These are phyloP conservation scores for Phymanthus crucifer DNA, from an alignment of 92 coral and sea anemone species.

Conservation along the genomic window DNA sequence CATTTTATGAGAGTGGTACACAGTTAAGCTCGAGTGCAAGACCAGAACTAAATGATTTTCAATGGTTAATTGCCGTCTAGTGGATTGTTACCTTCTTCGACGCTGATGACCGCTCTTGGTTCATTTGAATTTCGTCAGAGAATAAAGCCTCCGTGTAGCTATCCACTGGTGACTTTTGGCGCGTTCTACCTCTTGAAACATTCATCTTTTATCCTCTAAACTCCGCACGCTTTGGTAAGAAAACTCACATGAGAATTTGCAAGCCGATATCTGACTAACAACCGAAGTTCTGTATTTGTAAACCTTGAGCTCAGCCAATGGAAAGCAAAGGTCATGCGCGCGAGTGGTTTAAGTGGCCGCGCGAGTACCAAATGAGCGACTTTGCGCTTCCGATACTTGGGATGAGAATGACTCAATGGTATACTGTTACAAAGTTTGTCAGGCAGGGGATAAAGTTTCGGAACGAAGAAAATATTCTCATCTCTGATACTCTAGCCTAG, in stretches of 20 bases:
- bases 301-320: constrained; percentile 22
- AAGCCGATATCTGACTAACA: constrained; percentile 23
- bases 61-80: background rate
- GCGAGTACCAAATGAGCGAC: constrained; percentile 41
- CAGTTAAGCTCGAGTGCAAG: background rate
- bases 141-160: constrained; percentile 41
- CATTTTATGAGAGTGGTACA: background rate
- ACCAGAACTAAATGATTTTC: background rate
- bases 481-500: too few species aligned
- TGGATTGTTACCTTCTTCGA: constrained; percentile 59
- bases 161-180: constrained; percentile 25
- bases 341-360: constrained; percentile 53
- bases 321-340: constrained; percentile 39
- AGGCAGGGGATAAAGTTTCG: too few species aligned
- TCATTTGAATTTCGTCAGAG: constrained; percentile 66
- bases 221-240: background rate
- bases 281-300: background rate
- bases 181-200: constrained; percentile 4
- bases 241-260: constrained; percentile 13
- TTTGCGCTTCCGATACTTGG: constrained; percentile 17
- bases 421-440: background rate
- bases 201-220: constrained; percentile 12
- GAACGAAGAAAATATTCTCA: too few species aligned
- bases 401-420: background rate
- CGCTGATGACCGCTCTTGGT: constrained; percentile 64